Evolutionary conservation across 2,113 vertebrate genomes (phyloP), one percentile per base, ranked within the genome.

Genomic region (Orthonyx spaldingii): DNA sequence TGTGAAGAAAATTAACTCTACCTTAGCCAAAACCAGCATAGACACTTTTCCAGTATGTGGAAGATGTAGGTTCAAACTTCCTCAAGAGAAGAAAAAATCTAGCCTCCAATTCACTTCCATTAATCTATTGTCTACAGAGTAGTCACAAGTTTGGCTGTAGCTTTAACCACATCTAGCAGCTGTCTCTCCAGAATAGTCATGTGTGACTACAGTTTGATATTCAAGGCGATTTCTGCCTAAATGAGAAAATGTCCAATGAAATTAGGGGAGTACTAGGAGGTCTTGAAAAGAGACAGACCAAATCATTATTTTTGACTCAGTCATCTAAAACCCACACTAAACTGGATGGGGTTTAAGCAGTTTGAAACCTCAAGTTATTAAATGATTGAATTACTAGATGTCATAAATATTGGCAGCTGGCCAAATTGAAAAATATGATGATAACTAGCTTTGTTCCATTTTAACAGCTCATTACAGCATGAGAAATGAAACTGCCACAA

Each of bases 391-490:
- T 74, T 93, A 93, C 42, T 90, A 87, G 52, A 80, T 76, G 15
- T 82, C 94, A 81, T 94, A 97, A 93, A 56, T 27, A 61, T n/a
- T 91, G 93, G 63, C 59, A 91, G 37, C 53, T 94, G 70, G 52
- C 65, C 57, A 79, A 82, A 59, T 87, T 88, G 81, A 97, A 96
- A 90, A 84, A 89, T 82, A 41, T 96, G 61, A 84, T 86, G 84
- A 84, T 10, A 46, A 71, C 63, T 52, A 81, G 28, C 49, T 89
- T 89, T 97, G 41, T 87, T 95, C 76, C 66, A 87, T 57, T 94
- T 92, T 89, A 97, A 81, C 30, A 94, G 42, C 60, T 56, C 52
- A 90, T 61, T 94, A 83, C 22, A 84, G 37, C 49, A 74, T 32
- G 46, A 80, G 76, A 60, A 95, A 96, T 52, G 13, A 44, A 60